These are phyloP conservation scores for Lycocerus yunnanus DNA, from an alignment of 2,888 invertebrate species.

Conservation along the genomic window DNA sequence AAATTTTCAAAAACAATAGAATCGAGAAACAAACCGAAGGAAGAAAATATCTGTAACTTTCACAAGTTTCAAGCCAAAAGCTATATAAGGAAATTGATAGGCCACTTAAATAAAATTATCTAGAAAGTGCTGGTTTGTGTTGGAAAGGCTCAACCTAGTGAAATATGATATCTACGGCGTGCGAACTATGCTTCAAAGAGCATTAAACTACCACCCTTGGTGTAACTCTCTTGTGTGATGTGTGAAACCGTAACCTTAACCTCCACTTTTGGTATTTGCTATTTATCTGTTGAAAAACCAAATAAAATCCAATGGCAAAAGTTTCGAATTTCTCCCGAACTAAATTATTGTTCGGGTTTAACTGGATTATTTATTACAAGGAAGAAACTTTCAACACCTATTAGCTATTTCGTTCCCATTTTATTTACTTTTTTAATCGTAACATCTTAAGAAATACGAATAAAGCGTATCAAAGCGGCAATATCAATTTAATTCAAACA, in stretches of 20 bases:
- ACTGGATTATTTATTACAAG: neutral
- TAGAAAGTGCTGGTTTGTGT: slow-evolving; percentile 2
- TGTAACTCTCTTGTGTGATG: slow-evolving; percentile 28
- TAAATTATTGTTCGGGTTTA: slow-evolving; percentile 8
- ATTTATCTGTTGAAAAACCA: neutral
- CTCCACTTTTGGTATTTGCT: slow-evolving; percentile 25
- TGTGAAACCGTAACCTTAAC: slow-evolving; percentile 37
- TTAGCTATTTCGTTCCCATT: neutral
- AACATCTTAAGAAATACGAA: slow-evolving; percentile 10
- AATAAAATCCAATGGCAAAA: neutral
- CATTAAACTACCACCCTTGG: slow-evolving; percentile 25
- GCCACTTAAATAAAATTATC: slow-evolving; percentile 9
- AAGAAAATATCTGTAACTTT: neutral
- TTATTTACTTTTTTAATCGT: slow-evolving; percentile 31
- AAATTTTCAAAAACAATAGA: too few relatives aligned
- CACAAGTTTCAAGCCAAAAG: slow-evolving; percentile 3
- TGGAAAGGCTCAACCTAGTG: slow-evolving; percentile 7
- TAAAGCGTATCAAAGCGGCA: slow-evolving; percentile 17
- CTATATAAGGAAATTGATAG: slow-evolving; percentile 9
- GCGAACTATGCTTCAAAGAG: slow-evolving; percentile 35
- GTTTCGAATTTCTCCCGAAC: neutral
- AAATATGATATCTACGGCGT: slow-evolving; percentile 34
- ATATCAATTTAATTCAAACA: slow-evolving; percentile 32
- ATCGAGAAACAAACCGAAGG: too few relatives aligned
- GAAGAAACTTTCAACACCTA: neutral